These are phyloP conservation scores for Teleopsis dalmanni DNA, from an alignment of 1,140 invertebrate genomes.

Conservation along the genomic window DNA sequence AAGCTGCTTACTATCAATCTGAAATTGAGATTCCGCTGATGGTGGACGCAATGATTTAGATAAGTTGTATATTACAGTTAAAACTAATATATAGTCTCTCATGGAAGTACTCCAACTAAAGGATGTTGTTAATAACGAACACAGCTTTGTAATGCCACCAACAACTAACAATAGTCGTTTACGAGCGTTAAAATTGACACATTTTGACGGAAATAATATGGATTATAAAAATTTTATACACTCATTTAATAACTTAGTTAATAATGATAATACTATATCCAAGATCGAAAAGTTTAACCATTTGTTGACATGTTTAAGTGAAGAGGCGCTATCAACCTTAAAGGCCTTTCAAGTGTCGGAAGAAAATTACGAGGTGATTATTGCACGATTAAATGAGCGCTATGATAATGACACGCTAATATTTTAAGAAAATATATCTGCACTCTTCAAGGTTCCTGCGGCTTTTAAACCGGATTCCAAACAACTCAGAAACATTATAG, in stretches of 20 bases:
- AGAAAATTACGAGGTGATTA: conserved; percentile 7
- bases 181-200: conserved; percentile 4
- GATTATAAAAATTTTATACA: conserved; percentile 10
- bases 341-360: conserved; percentile 10
- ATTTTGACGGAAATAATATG: conserved; percentile 8
- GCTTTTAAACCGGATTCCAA: too few relatives aligned
- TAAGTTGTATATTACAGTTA: too few relatives aligned
- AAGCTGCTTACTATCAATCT: too few relatives aligned
- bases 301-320: conserved; percentile 3
- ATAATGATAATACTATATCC: not conserved
- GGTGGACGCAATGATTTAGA: too few relatives aligned
- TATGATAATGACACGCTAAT: conserved; percentile 10
- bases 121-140: too few relatives aligned
- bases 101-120: too few relatives aligned
- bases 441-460: too few relatives aligned
- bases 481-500: too few relatives aligned
- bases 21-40: too few relatives aligned
- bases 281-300: conserved; percentile 11
- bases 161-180: too few relatives aligned
- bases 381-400: conserved; percentile 2
- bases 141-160: too few relatives aligned
- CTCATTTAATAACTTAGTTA: conserved; percentile 4
- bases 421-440: conserved; percentile 2
- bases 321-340: not conserved
- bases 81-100: too few relatives aligned